These are phyloP conservation scores for Cricetomys ansorgei DNA, from an alignment of 2,113 vertebrate species.

Conservation along the genomic window DNA sequence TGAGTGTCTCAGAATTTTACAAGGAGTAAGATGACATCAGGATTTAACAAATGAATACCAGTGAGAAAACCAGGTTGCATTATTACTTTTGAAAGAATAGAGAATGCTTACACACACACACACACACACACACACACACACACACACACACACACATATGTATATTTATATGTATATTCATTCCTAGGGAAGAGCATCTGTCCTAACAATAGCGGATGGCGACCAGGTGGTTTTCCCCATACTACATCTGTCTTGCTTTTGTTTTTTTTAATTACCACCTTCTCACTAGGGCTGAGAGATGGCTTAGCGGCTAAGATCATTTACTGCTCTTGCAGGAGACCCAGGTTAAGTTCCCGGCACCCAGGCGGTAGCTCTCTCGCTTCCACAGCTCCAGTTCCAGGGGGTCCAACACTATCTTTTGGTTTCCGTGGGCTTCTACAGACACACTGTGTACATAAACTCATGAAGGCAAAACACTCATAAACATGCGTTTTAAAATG, in stretches of 20 bases:
- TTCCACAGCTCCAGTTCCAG: neutral
- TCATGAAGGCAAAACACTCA: neutral
- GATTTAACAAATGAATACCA: neutral
- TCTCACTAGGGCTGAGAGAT: neutral
- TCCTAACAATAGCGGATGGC: neutral
- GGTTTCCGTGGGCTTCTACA: neutral
- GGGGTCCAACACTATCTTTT: neutral
- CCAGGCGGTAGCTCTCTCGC: neutral
- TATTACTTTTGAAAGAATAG: conserved; percentile 16
- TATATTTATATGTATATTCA: conserved; percentile 1
- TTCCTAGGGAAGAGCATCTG: neutral
- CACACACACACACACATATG: neutral
- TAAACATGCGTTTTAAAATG: neutral
- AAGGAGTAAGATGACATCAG: neutral
- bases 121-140: neutral
- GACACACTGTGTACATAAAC: neutral
- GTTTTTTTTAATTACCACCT: neutral
- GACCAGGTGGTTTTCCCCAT: neutral
- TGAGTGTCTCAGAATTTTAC: neutral
- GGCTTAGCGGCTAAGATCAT: neutral
- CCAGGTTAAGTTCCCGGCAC: neutral
- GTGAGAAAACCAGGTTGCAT: neutral
- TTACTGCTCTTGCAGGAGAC: neutral
- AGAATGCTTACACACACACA: neutral
- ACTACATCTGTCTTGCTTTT: neutral